Percentiles rank a stretch among this genome's conserved stretches.
Evolutionary conservation across 2,797 vertebrate genomes (phyloP).

Genomic region (Apodemus agrarius): DNA sequence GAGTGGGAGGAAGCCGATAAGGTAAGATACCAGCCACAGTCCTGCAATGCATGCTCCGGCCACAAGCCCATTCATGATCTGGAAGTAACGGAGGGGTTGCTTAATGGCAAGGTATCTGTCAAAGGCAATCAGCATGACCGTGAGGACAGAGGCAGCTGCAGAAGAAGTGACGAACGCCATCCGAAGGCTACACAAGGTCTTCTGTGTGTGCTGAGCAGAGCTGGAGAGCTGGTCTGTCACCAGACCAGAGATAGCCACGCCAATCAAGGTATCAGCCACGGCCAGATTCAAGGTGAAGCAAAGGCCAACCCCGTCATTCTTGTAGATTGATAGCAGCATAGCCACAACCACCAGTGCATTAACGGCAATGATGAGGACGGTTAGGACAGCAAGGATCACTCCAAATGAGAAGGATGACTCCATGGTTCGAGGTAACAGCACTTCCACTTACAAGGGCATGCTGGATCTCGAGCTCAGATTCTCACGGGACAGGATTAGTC

Average conservation of each 20-base stretch:
- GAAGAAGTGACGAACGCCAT: slow-evolving; percentile 93
- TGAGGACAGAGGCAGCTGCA: slow-evolving; percentile 93
- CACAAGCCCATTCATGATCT: slow-evolving; percentile 86
- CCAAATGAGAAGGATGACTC: slow-evolving; percentile 83
- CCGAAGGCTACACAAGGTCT: slow-evolving; percentile 89
- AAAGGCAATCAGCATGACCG: slow-evolving; percentile 93
- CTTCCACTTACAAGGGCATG: slow-evolving; percentile 53
- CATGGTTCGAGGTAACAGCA: slow-evolving; percentile 13
- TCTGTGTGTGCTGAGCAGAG: slow-evolving; percentile 73
- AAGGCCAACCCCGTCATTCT: slow-evolving; percentile 89
- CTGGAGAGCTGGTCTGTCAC: slow-evolving; percentile 88
- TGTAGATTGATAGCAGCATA: slow-evolving; percentile 89
- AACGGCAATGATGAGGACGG: slow-evolving; percentile 91
- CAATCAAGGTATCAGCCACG: slow-evolving; percentile 91
- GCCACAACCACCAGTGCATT: slow-evolving; percentile 90
- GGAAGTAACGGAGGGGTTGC: slow-evolving; percentile 91
- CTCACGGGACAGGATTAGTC: neutral
- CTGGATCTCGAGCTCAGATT: slow-evolving; percentile 47
- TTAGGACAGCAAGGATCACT: slow-evolving; percentile 88
- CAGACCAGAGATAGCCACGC: slow-evolving; percentile 90
- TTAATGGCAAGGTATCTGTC: slow-evolving; percentile 95
- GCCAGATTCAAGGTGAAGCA: slow-evolving; percentile 94
- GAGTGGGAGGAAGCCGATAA: slow-evolving; percentile 92
- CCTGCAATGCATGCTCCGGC: slow-evolving; percentile 83
- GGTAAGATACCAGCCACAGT: slow-evolving; percentile 90